These are phyloP conservation scores for Pempheris klunzingeri DNA, from an alignment of 2,797 vertebrate species.

Conservation along the genomic window DNA sequence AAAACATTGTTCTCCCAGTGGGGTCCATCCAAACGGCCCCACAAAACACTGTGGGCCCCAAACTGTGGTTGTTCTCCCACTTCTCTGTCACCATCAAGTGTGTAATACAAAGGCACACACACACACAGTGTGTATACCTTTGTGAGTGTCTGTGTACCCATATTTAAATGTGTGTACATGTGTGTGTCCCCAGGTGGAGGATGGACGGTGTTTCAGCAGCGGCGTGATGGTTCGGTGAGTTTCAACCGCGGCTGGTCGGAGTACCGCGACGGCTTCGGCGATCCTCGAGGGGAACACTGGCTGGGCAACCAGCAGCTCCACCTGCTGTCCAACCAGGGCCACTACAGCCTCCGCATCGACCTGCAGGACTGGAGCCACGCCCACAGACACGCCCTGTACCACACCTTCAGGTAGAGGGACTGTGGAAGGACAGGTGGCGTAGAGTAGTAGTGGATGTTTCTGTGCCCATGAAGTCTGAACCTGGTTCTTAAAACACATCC, in stretches of 20 bases:
- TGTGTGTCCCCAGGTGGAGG: conserved; percentile 77
- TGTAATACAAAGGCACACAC: too few species aligned
- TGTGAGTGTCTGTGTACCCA: neutral
- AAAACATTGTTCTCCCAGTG: too few species aligned
- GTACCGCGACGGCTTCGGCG: conserved; percentile 83
- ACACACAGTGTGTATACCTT: neutral
- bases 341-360: conserved; percentile 87
- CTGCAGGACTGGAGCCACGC: conserved; percentile 89
- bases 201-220: conserved; percentile 84
- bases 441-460: neutral
- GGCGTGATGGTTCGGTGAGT: conserved; percentile 77
- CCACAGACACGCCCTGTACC: conserved; percentile 88
- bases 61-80: too few species aligned
- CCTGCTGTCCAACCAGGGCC: conserved; percentile 82
- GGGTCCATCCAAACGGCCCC: too few species aligned
- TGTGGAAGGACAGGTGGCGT: too few species aligned
- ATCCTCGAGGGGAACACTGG: conserved; percentile 82
- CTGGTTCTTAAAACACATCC: too few species aligned
- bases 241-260: conserved; percentile 85
- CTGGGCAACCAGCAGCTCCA: conserved; percentile 86
- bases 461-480: too few species aligned
- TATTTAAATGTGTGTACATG: neutral
- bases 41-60: too few species aligned
- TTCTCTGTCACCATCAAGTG: too few species aligned
- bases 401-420: conserved; percentile 69